Evolutionary conservation across 2,113 vertebrate species (phyloP), one percentile per base, ranked within the genome.

Genomic region (Apodemus sylvaticus): DNA sequence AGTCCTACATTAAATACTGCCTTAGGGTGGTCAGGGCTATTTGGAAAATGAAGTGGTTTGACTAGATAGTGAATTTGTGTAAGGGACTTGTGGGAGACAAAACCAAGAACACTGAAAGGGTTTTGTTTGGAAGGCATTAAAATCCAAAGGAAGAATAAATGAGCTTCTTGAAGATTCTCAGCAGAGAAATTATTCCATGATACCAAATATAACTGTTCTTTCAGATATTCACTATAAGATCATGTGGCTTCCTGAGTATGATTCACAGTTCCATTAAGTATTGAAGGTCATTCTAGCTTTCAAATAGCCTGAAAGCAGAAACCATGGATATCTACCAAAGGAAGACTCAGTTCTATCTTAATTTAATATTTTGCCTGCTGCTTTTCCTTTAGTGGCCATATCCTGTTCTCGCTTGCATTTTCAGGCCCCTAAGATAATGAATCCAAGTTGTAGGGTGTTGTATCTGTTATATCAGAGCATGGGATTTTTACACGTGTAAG

Each of bases 211-310:
- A 96, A 92, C 76, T 77, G 73, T 85, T 94, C 70, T 93, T 88
- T 95, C 58, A 88, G 88, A 82, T 94, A 92, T n/a, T 96, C 66
- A 96, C 0, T 94, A 92, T 89, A 92, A 90, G 68, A n/a, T 87
- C 81, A 78, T 95, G 92, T 77, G 92, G 77, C 77, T 94, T 90
- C 6, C 88, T 77, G 45, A 90, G 76, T 64, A 77, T 97, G 96
- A 95, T 95, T 97, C 96, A 97, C 48, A 92, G 36, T 95, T 92
- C 71, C 51, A 89, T 97, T 97, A 95, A 94, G 85, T 68, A 89
- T n/a, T 78, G 55, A 97, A 97, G 95, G 96, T 95, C 96, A 95
- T 94, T 97, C 90, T 94, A 1, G 95, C 79, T 95, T 96, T 83
- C 79, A 78, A 82, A 88, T 53, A 88, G 83, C 64, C 90, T 94